Base-by-base conservation (phyloP, 1,140 invertebrate genomes). In the Ceratoteleas bidentatus region DNA sequence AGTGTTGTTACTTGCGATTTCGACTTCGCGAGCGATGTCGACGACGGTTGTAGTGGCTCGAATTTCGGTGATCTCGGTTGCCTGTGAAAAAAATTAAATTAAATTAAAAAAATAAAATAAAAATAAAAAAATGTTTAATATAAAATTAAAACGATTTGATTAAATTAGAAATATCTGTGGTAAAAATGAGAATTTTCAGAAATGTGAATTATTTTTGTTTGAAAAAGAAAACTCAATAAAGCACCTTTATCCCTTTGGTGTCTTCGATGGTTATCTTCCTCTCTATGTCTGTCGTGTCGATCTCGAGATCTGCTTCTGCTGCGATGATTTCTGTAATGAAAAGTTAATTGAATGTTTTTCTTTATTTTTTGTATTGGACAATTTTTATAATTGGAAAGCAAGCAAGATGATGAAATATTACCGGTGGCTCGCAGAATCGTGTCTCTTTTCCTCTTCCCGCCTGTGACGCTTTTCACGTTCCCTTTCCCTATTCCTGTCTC, bases 1-100 rank as follows among this genome's bases (percentile, higher is more conserved):
- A 91, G 90, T 88, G 88, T 90, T 87, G 90, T 91, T 92, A 91
- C 88, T 92, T 91, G 90, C 87, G 90, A 92, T 89, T 91, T 88
- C 89, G 89, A 87, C 90, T 92, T 89, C 90, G 85, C 62, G 91
- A 91, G 66, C 91, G 90, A 79, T 91, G 89, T 53, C 91, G 88
- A 54, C 89, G 87, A 38, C 90, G 91, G 54, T 86, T 91, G 54
- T 91, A 89, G 58, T 89, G 87, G 56, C 86, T 89, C 14, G 89
- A 88, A 54, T 84, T 91, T 66, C 90, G 88, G 64, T 91, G 89
- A 81, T 92, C 90, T 52, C 90, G 89, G 81, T 64, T 88, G 58
- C 85, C 90, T 45, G 45, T n/a, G n/a, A n/a, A n/a, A n/a, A n/a
- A n/a, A n/a, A n/a, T n/a, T n/a, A n/a, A n/a, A n/a, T n/a, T n/a